These are phyloP conservation scores for Neodiprion lecontei DNA, from an alignment of 1,140 invertebrate genomes.

Conservation along the genomic window DNA sequence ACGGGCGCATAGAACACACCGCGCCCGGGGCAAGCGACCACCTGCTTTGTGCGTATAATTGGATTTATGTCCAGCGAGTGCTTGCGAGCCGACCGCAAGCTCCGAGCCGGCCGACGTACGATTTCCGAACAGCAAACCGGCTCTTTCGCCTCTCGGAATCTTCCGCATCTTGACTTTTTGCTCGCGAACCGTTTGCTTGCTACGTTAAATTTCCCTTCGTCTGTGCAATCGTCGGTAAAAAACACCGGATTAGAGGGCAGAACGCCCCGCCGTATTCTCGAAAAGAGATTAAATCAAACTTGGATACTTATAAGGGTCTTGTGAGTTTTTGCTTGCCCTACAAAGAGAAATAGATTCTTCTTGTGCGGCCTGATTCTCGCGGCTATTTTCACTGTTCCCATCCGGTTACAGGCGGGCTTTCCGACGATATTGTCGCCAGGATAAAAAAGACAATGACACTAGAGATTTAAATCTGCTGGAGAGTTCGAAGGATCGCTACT, in stretches of 20 bases:
- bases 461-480: no score
- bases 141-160: not conserved
- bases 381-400: no score
- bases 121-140: not conserved
- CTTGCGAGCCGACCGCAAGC: slow-evolving; percentile 8
- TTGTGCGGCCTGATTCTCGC: no score
- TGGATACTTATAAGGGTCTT: not conserved
- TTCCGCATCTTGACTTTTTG: not conserved
- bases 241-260: not conserved
- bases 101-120: not conserved
- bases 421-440: no score
- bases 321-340: not conserved
- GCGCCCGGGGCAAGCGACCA: slow-evolving; percentile 11
- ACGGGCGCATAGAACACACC: not conserved
- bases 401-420: no score
- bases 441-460: no score
- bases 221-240: not conserved
- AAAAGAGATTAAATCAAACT: slow-evolving; percentile 1
- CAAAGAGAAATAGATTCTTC: not conserved
- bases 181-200: no score
- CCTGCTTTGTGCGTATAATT: slow-evolving; percentile 50
- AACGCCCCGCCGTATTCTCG: not conserved
- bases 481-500: no score
- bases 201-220: not conserved
- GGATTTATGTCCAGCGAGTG: slow-evolving; percentile 44